A percentile compares a stretch with the other conserved stretches of the same genome.
Conservation (phyloP, 2,113 vertebrate genomes). For the Psephotus haematonotus region DNA sequence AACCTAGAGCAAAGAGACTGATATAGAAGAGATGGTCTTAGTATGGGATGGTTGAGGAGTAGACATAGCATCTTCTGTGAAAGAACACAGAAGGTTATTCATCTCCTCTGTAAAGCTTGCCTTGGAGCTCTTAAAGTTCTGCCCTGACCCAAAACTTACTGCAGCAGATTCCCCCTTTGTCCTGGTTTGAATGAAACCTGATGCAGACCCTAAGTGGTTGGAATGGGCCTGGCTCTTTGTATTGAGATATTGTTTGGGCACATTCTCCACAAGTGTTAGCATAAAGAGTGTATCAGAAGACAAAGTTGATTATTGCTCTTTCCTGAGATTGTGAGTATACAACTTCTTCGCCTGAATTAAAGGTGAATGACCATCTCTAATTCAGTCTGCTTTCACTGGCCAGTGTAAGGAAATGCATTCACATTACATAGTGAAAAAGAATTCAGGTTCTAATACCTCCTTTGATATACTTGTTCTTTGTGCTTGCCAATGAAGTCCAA, state of each 20-base stretch:
- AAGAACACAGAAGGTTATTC: background rate
- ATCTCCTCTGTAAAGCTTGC: background rate
- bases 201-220: background rate
- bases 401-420: background rate
- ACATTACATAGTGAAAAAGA: background rate
- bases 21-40: background rate
- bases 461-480: background rate
- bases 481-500: background rate
- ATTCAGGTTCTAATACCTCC: background rate
- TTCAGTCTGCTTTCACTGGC: background rate
- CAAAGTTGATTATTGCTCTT: background rate
- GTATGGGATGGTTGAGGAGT: background rate
- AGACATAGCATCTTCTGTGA: background rate
- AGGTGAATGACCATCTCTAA: background rate
- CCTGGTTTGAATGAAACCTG: background rate
- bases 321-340: background rate
- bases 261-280: background rate
- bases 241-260: background rate
- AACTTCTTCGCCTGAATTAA: background rate
- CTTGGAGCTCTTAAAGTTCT: background rate
- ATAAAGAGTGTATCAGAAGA: background rate
- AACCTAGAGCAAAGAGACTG: background rate
- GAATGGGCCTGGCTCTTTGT: background rate
- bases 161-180: background rate
- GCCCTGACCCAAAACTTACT: background rate